These are phyloP conservation scores for Palythoa grandis DNA, from an alignment of 92 coral and sea anemone species.

Conservation along the genomic window DNA sequence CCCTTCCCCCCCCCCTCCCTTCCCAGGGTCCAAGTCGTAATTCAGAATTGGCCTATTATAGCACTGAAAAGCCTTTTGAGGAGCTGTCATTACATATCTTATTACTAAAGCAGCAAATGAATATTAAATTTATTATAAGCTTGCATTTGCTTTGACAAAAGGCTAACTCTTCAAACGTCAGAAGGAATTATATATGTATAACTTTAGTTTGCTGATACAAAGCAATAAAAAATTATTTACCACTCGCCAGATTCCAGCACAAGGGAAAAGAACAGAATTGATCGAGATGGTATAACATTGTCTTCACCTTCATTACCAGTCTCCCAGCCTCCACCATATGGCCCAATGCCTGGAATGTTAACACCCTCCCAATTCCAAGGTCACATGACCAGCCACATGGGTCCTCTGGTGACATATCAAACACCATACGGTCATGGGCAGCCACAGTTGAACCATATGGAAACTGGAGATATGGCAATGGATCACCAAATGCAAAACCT, in stretches of 20 bases:
- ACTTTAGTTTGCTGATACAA: neutral
- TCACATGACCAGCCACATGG: constrained; percentile 88
- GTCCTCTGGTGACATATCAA: constrained; percentile 80
- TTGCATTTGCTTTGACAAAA: too few species aligned
- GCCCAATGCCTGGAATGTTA: constrained; percentile 73
- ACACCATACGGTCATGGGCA: constrained; percentile 71
- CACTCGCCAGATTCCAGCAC: constrained; percentile 77
- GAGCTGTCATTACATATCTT: too few species aligned
- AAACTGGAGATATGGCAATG: constrained; percentile 76
- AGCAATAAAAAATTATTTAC: neutral
- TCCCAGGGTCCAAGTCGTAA: too few species aligned
- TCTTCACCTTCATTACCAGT: constrained; percentile 86
- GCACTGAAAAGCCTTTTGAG: too few species aligned
- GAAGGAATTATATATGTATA: too few species aligned
- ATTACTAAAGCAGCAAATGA: too few species aligned
- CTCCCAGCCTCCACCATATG: constrained; percentile 85
- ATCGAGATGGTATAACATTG: constrained; percentile 71
- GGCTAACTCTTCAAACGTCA: too few species aligned
- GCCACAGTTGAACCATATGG: constrained; percentile 88
- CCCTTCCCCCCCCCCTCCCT: too few species aligned
- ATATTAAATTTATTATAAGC: too few species aligned
- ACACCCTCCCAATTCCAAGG: constrained; percentile 85
- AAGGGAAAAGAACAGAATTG: constrained; percentile 81
- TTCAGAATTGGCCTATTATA: too few species aligned
- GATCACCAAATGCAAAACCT: constrained; percentile 83